Evolutionary conservation across 2,113 vertebrate species (phyloP), one percentile per base, ranked within the genome.

Genomic region (Podarcis muralis): DNA sequence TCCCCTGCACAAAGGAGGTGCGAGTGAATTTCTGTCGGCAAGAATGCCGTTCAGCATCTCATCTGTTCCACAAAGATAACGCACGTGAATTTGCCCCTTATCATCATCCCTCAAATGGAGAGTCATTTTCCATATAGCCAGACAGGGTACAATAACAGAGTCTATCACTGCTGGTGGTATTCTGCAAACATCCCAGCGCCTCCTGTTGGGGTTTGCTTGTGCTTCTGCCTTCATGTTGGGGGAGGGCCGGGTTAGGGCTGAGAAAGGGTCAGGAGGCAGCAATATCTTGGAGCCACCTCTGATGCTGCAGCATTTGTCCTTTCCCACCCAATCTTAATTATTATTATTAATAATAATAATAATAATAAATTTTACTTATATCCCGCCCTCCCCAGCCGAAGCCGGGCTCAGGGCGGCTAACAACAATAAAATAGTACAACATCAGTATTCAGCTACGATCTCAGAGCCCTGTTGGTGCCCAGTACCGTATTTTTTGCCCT

Each of bases 31-130:
- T 30, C 86, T 81, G 18, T 23, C n/a, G 35, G 35, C 40, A 87
- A 80, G 80, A 81, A 66, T 16, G 53, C 43, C 37, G 12, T 8
- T 57, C 15, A 32, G 8, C 71, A 25, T 57, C 30, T 65, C 85
- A 87, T 71, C 76, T 87, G 85, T 57, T 72, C 69, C 68, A 62
- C 32, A 40, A 11, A 72, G 86, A 72, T 87, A 87, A 59, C 66
- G 27, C 40, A 12, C 12, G 59, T 1, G 15, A 87, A 59, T 59
- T 32, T 35, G 22, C 43, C 23, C 32, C 66, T 87, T 81, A 71
- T 81, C 48, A 79, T 66, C 78, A 35, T 40, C 72, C 37, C 68
- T 13, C 23, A 37, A 62, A 57, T 12, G 25, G 11, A 37, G 65
- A 57, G 68, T 66, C 8, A 9, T 72, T 81, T 81, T 68, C 77